phyloP scores from a whole-genome alignment of 2,797 vertebrate species.

The Propithecus deckenii region DNA sequence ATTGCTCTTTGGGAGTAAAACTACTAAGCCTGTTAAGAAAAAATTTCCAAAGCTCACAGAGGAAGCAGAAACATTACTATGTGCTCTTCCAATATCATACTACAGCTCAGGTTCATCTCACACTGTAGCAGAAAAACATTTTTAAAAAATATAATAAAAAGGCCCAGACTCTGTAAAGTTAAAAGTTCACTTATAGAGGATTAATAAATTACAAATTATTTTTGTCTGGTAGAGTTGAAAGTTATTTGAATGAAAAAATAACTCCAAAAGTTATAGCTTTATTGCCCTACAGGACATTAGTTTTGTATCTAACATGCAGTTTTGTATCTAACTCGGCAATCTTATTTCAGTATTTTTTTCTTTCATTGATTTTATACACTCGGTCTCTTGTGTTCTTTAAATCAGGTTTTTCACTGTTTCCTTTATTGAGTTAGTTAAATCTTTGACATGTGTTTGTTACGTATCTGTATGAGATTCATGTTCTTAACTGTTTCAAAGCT shows the following conservation, averaged over 20 bases:
- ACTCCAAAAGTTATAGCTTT: background rate
- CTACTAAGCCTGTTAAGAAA: background rate
- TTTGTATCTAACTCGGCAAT: background rate
- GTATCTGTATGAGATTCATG: background rate
- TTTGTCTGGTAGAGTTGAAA: constrained; percentile 23
- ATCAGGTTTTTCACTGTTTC: background rate
- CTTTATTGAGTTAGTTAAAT: constrained; percentile 25
- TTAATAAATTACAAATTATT: background rate
- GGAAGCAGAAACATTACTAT: background rate
- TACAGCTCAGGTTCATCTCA: background rate
- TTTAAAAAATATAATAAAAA: background rate
- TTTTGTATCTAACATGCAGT: background rate
- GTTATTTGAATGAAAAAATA: constrained; percentile 21
- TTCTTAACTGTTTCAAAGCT: constrained; percentile 30
- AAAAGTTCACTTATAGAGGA: background rate
- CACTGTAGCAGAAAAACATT: background rate
- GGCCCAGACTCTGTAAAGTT: background rate
- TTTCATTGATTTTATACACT: background rate
- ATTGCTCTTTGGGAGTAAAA: constrained; percentile 4
- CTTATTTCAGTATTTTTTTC: background rate
- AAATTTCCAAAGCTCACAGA: background rate
- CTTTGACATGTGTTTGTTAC: background rate
- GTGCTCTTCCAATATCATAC: background rate
- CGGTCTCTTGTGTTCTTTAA: background rate
- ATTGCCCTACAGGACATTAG: background rate